Percentiles rank a stretch among this genome's conserved stretches.
phyloP scores from a whole-genome alignment of 2,888 invertebrate genomes.

The Agonopterix subpropinquella region DNA sequence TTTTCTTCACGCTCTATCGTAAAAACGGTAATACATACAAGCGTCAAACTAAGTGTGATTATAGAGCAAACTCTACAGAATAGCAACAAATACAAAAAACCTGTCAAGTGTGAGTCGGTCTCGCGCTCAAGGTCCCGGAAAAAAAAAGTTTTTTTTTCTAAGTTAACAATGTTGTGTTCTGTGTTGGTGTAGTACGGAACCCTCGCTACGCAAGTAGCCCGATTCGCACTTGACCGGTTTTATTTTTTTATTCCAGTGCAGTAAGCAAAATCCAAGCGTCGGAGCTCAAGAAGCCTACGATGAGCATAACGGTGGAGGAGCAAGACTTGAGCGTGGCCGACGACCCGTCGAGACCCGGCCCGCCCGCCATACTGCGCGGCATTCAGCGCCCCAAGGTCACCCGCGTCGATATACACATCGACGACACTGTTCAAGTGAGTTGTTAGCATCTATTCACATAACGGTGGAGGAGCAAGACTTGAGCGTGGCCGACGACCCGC shows the following conservation, averaged over 20 bases:
- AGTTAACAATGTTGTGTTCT: too few species aligned
- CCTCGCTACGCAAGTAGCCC: too few species aligned
- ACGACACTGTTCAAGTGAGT: slow-evolving; percentile 11
- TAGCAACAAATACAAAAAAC: too few species aligned
- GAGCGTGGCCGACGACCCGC: neutral
- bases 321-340: neutral
- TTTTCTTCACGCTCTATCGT: too few species aligned
- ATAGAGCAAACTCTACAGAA: too few species aligned
- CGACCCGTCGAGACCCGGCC: slow-evolving; percentile 3
- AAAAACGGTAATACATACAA: too few species aligned
- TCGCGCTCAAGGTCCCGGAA: too few species aligned
- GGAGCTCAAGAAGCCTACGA: neutral
- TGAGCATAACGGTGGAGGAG: slow-evolving; percentile 15
- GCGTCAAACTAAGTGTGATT: too few species aligned
- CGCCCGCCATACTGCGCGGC: slow-evolving; percentile 9
- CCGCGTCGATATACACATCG: slow-evolving; percentile 9
- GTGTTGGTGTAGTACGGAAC: too few species aligned
- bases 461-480: slow-evolving; percentile 12
- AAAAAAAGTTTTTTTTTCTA: too few species aligned
- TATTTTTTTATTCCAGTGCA: neutral
- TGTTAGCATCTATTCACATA: slow-evolving; percentile 3
- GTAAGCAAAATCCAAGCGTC: neutral
- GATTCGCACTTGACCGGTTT: too few species aligned
- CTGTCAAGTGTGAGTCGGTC: too few species aligned
- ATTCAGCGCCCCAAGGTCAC: neutral